These are phyloP conservation scores for Myopa testacea DNA, from an alignment of 2,888 invertebrate species.

Conservation along the genomic window DNA sequence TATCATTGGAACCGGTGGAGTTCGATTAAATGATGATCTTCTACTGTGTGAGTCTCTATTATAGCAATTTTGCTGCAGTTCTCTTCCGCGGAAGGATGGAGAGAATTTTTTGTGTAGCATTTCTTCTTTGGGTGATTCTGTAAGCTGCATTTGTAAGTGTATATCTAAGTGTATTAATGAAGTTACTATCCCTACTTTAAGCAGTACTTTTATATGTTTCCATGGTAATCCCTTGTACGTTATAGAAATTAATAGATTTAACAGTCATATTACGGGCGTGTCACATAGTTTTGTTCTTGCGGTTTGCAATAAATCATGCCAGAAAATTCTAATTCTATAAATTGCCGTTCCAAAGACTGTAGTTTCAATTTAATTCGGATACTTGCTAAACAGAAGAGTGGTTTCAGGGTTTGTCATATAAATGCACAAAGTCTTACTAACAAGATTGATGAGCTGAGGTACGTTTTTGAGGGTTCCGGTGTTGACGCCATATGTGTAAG, in stretches of 20 bases:
- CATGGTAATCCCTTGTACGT: neutral
- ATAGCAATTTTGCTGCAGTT: no score
- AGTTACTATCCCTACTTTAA: neutral
- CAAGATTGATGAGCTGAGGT: neutral
- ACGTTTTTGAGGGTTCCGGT: neutral
- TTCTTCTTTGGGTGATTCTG: no score
- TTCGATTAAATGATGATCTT: no score
- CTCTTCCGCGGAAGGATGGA: no score
- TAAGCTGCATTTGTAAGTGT: neutral
- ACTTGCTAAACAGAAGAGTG: neutral
- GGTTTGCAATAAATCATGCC: neutral
- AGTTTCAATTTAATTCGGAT: neutral
- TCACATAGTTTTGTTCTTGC: neutral
- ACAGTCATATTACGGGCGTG: neutral
- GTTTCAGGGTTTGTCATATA: neutral
- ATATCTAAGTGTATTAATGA: neutral
- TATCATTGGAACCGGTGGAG: no score
- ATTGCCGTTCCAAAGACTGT: neutral
- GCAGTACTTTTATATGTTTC: neutral
- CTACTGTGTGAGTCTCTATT: no score
- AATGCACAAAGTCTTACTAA: constrained; percentile 2
- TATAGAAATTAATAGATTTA: no score
- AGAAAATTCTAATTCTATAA: neutral
- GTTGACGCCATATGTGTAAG: constrained; percentile 33
- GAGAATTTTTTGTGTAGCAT: no score